A percentile compares a stretch with the other conserved stretches of the same genome.
These are phyloP conservation scores for Rhinella marina DNA, from an alignment of 2,797 vertebrate genomes.

Conservation along the genomic window DNA sequence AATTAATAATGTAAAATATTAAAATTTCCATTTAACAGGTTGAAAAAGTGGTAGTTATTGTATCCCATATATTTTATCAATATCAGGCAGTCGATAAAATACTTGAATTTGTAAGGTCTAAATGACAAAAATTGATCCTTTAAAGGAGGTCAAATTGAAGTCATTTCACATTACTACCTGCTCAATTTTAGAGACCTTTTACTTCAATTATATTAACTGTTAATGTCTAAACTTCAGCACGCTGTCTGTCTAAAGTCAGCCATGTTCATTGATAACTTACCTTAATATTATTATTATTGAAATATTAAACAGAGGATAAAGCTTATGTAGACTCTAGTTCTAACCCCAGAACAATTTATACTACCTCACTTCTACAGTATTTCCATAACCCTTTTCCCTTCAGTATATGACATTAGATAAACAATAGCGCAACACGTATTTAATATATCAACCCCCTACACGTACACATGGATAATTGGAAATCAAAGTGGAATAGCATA, in stretches of 20 bases:
- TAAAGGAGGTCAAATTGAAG: conserved; percentile 55
- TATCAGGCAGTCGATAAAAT: conserved; percentile 50
- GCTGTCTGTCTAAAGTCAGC: background rate
- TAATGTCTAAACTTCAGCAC: conserved; percentile 18
- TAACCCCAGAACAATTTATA: background rate
- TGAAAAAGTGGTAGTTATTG: conserved; percentile 48
- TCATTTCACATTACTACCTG: conserved; percentile 48
- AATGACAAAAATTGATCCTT: conserved; percentile 59
- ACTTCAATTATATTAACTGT: conserved; percentile 54
- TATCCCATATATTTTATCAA: conserved; percentile 58
- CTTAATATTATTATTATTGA: background rate
- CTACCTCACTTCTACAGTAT: background rate
- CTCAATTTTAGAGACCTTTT: conserved; percentile 42
- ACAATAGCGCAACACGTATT: background rate
- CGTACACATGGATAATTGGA: background rate
- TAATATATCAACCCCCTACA: too few relatives aligned
- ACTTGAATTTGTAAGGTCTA: conserved; percentile 39
- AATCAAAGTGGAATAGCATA: too few relatives aligned
- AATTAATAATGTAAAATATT: conserved; percentile 54
- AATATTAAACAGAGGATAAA: background rate
- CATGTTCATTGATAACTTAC: conserved; percentile 5
- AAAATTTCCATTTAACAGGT: conserved; percentile 48
- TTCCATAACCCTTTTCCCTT: background rate
- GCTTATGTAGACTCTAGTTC: background rate
- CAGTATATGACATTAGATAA: background rate